Evolutionary conservation across 2,888 invertebrate genomes (phyloP).

Genomic region (Phengaris arion): DNA sequence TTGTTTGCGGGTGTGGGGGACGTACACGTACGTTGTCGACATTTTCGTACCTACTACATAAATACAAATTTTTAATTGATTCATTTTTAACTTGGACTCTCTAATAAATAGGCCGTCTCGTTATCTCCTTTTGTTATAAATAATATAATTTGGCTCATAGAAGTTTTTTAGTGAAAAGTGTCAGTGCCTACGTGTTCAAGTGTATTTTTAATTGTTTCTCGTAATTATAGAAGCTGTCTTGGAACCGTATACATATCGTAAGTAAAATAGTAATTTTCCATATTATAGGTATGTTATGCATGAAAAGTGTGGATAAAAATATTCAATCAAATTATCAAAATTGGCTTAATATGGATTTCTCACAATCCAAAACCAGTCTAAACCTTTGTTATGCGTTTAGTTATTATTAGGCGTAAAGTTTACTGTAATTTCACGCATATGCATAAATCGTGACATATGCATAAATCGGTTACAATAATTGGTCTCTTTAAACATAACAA

Average conservation of each 20-base stretch:
- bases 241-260: constrained; percentile 33
- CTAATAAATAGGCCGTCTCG: constrained; percentile 34
- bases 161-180: constrained; percentile 38
- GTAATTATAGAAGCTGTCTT: constrained; percentile 35
- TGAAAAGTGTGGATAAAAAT: not conserved
- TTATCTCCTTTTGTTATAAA: constrained; percentile 1
- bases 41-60: not conserved
- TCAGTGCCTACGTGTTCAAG: constrained; percentile 37
- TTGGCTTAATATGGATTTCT: not conserved
- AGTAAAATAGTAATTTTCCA: constrained; percentile 27
- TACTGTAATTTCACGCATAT: not conserved
- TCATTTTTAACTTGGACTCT: constrained; percentile 35
- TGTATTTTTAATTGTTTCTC: constrained; percentile 36
- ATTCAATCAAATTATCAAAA: not conserved
- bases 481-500: not conserved
- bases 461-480: not conserved
- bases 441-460: not conserved
- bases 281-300: not conserved
- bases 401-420: not conserved
- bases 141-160: constrained; percentile 36
- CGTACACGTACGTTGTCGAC: not conserved
- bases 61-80: constrained; percentile 18
- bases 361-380: not conserved
- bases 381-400: not conserved
- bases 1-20: not conserved